Conservation (phyloP, 2,797 vertebrate genomes). For the Calcarius lapponicus region DNA sequence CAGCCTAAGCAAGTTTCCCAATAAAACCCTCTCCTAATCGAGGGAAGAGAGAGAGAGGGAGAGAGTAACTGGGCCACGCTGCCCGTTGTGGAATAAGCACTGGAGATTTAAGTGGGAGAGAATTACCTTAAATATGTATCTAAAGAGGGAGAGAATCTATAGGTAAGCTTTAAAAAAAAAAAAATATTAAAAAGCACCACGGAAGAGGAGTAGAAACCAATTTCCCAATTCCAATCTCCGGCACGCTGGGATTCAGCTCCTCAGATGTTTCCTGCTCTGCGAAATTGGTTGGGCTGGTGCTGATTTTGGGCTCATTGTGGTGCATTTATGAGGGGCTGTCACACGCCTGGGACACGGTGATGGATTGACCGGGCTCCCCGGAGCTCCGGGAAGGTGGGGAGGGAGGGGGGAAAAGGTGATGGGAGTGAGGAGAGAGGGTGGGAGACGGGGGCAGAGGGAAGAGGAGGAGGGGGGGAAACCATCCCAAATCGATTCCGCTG, state of each 20-base stretch:
- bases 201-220: slow-evolving; percentile 71
- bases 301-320: slow-evolving; percentile 67
- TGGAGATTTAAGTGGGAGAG: slow-evolving; percentile 61
- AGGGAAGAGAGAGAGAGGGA: not conserved
- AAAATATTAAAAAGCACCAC: not conserved
- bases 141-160: slow-evolving; percentile 13
- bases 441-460: not conserved
- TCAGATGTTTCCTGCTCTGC: slow-evolving; percentile 72
- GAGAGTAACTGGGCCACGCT: not conserved
- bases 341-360: slow-evolving; percentile 67
- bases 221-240: slow-evolving; percentile 69
- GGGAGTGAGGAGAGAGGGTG: not conserved
- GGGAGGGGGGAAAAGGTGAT: slow-evolving; percentile 3
- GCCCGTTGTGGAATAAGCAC: slow-evolving; percentile 39
- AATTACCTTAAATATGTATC: slow-evolving; percentile 63
- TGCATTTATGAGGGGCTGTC: slow-evolving; percentile 68
- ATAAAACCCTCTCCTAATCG: slow-evolving; percentile 67
- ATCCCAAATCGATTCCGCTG: slow-evolving; percentile 42
- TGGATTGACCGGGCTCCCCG: slow-evolving; percentile 55
- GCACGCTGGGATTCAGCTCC: slow-evolving; percentile 40
- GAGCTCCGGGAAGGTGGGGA: slow-evolving; percentile 1
- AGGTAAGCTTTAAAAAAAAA: slow-evolving; percentile 21
- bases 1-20: slow-evolving; percentile 69
- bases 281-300: slow-evolving; percentile 66
- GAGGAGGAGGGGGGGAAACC: not conserved